Conservation (phyloP, 53 echinoderm and acorn worm genomes). For the Astropecten irregularis region DNA sequence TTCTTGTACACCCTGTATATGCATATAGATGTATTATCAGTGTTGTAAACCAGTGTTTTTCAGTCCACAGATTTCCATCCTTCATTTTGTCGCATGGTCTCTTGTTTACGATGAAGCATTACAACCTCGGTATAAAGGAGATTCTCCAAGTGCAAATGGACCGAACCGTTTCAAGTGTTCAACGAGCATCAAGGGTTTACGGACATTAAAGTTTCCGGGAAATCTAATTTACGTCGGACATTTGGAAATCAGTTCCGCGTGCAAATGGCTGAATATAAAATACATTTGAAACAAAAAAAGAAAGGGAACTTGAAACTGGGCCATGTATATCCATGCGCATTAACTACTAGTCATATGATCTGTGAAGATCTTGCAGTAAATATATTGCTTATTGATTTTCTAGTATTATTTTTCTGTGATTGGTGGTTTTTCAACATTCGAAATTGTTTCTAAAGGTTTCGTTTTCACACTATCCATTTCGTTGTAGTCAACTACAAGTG, state of each 20-base stretch:
- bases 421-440: background rate
- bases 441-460: no score
- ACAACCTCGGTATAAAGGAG: background rate
- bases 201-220: background rate
- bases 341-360: background rate
- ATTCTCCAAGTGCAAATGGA: background rate
- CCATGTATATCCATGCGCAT: background rate
- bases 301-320: background rate
- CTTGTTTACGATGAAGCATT: background rate
- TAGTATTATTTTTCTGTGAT: background rate
- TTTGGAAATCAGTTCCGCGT: background rate
- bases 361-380: no score
- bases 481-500: no score
- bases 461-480: no score
- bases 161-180: background rate
- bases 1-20: no score
- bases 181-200: background rate
- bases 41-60: no score
- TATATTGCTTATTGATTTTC: background rate
- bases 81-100: background rate
- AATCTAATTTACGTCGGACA: background rate
- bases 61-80: background rate
- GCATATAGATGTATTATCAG: no score
- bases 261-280: background rate
- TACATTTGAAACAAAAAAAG: background rate